These are phyloP conservation scores for Calliopsis andreniformis DNA, from an alignment of 1,140 invertebrate species.

Conservation along the genomic window DNA sequence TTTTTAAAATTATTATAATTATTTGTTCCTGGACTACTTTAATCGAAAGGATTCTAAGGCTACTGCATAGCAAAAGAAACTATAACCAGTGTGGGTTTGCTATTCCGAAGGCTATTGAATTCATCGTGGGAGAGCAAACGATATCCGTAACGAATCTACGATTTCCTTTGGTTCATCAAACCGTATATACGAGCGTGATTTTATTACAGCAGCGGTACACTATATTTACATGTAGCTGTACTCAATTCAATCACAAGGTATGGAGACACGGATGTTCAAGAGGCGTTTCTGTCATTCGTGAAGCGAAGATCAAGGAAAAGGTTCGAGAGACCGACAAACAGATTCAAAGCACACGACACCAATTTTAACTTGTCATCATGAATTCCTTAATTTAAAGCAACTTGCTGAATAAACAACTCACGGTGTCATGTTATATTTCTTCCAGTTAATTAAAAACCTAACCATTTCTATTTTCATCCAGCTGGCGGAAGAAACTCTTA, in stretches of 20 bases:
- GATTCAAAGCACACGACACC: not conserved
- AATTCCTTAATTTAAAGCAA: too few species aligned
- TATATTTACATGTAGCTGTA: conserved; percentile 15
- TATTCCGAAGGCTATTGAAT: conserved; percentile 33
- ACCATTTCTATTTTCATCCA: not conserved
- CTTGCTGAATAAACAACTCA: not conserved
- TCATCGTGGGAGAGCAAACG: conserved; percentile 19
- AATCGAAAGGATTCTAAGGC: not conserved
- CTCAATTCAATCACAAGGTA: not conserved
- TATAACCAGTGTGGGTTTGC: not conserved
- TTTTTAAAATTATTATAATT: too few species aligned
- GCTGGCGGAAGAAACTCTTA: conserved; percentile 22
- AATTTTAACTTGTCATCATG: too few species aligned
- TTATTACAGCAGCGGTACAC: conserved; percentile 4
- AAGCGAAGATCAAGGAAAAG: conserved; percentile 4
- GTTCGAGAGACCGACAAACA: not conserved
- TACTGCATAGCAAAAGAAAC: not conserved
- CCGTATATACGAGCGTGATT: conserved; percentile 6
- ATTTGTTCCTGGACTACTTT: too few species aligned
- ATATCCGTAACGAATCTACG: conserved; percentile 64
- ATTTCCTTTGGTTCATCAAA: conserved; percentile 53
- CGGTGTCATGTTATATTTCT: not conserved
- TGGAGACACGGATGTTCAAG: not conserved
- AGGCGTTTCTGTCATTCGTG: not conserved
- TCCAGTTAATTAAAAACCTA: not conserved